A percentile compares a stretch with the other conserved stretches of the same genome.
Evolutionary conservation across 1,140 invertebrate genomes (phyloP).

Genomic region (Cotesia chilonis): DNA sequence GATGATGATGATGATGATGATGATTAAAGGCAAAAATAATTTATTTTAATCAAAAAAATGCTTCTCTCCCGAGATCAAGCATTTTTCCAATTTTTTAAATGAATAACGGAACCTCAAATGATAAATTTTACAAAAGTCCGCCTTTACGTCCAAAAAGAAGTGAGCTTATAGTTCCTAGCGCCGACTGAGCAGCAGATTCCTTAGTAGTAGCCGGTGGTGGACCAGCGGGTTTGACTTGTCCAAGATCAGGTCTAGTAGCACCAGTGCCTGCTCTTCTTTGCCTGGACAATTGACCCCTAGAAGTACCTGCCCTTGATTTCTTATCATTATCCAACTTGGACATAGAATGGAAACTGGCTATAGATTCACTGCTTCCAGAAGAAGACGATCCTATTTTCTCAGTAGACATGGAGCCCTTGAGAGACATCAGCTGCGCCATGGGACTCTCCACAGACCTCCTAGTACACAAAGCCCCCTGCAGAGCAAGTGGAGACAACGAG

Average conservation of each 20-base stretch:
- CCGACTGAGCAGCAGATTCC: conserved; percentile 66
- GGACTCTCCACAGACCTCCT: conserved; percentile 72
- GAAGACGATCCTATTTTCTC: conserved; percentile 52
- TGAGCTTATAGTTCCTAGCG: conserved; percentile 80
- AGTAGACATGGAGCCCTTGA: conserved; percentile 69
- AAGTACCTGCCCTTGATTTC: conserved; percentile 65
- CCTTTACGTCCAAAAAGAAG: conserved; percentile 84
- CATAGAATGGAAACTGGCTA: conserved; percentile 36
- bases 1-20: too few relatives aligned
- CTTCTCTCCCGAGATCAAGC: too few relatives aligned
- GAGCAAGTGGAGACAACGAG: conserved; percentile 67
- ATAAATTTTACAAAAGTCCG: conserved; percentile 72
- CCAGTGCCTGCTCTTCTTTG: conserved; percentile 58
- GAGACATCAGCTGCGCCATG: conserved; percentile 78
- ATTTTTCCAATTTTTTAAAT: too few relatives aligned
- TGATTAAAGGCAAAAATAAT: too few relatives aligned
- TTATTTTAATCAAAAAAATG: too few relatives aligned
- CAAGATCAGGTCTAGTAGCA: conserved; percentile 69
- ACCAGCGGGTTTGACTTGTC: conserved; percentile 64
- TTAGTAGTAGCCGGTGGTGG: conserved; percentile 58
- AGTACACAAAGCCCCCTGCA: conserved; percentile 67
- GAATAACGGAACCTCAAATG: too few relatives aligned
- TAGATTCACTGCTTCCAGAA: conserved; percentile 48
- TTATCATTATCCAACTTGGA: conserved; percentile 28
- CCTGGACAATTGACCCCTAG: conserved; percentile 47